Evolutionary conservation across 30 jellyfish, hydroid and myxozoan species (phyloP), one percentile per base, ranked within the genome.

Genomic region (Chrysaora quinquecirrha): DNA sequence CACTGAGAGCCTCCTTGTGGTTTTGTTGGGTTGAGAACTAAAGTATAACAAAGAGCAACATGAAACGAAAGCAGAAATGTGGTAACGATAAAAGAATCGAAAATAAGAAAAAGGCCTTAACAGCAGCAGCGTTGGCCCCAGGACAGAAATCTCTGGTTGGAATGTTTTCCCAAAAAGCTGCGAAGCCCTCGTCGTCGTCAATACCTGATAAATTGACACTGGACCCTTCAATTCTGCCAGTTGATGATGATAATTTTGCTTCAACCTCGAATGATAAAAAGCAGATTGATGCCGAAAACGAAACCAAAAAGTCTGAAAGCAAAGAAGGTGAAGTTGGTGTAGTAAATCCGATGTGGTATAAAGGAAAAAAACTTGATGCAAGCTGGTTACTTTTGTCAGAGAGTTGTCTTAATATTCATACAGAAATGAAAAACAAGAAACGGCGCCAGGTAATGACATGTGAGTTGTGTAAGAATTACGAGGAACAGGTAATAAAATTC

Each of bases 381-480:
- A 68, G 84, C 76, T 80, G 90, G 82, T 72, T 64, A 80, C 76
- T 80, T 64, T 64, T 79, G 60, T 62, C 83, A 68, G 90, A 79
- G 31, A 32, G 90, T 64, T 79, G 83, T 79, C 90, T 79, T 49
- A 38, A 64, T 20, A 46, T 79, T 49, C 78, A 79, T 20, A 79
- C 90, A 49, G 90, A 79, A 79, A 65, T 80, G 90, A 80, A 80
- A 80, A 72, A 67, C 76, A 80, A 29, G 76, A 62, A 80, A 20
- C 84, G 75, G 22, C 84, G 83, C 83, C 90, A 80, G n/a, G 71
- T 80, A 80, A 80, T 49, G 83, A 80, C 84, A 65, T 80, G 90
- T 68, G 78, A 38, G 78, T 34, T 79, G 29, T 79, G 82, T 79
- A 34, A 79, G 49, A 68, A 79, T 38, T 47, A 61, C 68, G 73